Percentiles rank a stretch among this genome's conserved stretches.
These are phyloP conservation scores for Triops longicaudatus DNA, from an alignment of 1,140 invertebrate species.

Conservation along the genomic window DNA sequence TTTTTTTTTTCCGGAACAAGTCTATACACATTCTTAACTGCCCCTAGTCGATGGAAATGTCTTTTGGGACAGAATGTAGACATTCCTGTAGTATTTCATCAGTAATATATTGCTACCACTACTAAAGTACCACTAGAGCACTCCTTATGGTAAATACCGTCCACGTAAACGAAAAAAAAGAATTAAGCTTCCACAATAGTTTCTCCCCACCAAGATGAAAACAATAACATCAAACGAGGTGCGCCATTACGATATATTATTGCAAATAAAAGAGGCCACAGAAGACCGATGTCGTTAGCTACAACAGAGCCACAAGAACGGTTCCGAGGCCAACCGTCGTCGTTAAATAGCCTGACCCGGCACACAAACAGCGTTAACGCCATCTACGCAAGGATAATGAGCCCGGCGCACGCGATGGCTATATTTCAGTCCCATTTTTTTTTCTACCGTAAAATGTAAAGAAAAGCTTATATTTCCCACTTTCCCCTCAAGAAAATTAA, in stretches of 20 bases:
- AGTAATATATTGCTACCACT: background rate
- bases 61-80: too few relatives aligned
- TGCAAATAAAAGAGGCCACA: background rate
- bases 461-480: background rate
- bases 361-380: background rate
- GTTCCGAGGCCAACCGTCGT: background rate
- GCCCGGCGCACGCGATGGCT: background rate
- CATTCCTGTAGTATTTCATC: too few relatives aligned
- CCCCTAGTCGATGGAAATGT: too few relatives aligned
- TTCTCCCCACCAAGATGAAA: background rate
- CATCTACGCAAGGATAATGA: background rate
- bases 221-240: background rate
- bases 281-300: background rate
- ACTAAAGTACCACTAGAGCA: background rate
- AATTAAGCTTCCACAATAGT: background rate
- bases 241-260: background rate
- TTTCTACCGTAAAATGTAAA: background rate
- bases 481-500: background rate
- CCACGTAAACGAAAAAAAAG: background rate
- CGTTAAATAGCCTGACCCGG: background rate
- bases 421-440: background rate
- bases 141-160: background rate
- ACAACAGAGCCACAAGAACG: background rate
- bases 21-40: too few relatives aligned
- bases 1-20: too few relatives aligned